Conservation (phyloP, 2,113 vertebrate species). For the Azemiops feae region DNA sequence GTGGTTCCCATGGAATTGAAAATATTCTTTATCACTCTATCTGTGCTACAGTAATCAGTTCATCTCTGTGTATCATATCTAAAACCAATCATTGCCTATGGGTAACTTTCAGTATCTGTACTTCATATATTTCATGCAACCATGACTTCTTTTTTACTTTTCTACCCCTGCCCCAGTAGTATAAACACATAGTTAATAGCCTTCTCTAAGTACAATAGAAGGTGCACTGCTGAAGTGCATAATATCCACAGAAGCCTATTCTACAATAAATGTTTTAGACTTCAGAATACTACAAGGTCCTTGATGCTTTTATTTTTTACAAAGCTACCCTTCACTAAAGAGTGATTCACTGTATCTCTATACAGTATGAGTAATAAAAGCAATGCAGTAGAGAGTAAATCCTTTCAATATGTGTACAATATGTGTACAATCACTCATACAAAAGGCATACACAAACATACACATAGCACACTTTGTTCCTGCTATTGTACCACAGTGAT, state of each 20-base stretch:
- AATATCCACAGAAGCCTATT: background rate
- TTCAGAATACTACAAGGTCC: background rate
- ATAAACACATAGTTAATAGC: background rate
- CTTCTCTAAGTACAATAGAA: background rate
- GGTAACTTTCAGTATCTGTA: background rate
- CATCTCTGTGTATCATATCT: background rate
- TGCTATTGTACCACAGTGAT: conserved; percentile 15
- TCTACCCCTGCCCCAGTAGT: background rate
- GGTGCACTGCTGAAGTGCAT: background rate
- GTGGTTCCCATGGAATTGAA: background rate
- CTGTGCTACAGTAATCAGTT: background rate
- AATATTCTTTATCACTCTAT: background rate
- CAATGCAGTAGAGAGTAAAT: background rate
- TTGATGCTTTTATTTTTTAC: background rate
- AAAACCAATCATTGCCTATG: background rate
- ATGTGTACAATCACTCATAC: background rate
- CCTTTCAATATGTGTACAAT: conserved; percentile 22
- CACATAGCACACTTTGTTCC: background rate
- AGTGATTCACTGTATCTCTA: background rate
- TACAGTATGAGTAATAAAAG: conserved; percentile 40
- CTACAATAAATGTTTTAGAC: background rate
- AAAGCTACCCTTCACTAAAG: background rate
- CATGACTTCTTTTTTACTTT: background rate
- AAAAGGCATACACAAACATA: background rate
- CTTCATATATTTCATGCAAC: background rate